Evolutionary conservation across 1,140 invertebrate species (phyloP), one percentile per base, ranked within the genome.

Genomic region (Drepana arcuata): DNA sequence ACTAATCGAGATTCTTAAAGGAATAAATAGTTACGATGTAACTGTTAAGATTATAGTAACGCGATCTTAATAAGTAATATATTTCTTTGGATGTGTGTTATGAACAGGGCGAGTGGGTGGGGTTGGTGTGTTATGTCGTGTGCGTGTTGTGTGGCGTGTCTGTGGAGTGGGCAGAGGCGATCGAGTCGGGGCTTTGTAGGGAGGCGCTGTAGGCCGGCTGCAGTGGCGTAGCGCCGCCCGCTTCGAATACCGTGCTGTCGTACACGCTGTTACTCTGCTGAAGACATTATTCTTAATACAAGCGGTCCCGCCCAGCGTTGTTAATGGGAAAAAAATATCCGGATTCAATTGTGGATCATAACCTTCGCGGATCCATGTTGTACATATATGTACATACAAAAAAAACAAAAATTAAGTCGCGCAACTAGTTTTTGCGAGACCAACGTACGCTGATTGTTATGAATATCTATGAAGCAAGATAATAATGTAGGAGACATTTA

Each of bases 221-320:
- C 66, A 90, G 86, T 14, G 89, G 89, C 2, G 88, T 89, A 3
- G 85, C 85, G 27, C 83, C 80, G 27, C 87, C 88, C 10, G 86
- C 87, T 67, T 88, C 88, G 74, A 93, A 92, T 42, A 92, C 87
- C 31, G 92, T 93, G 62, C 91, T 92, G 73, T 93, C 91, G 68
- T 92, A 93, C 35, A 91, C 88, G 61, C 88, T 91, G 81, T 89
- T 89, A 53, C 88, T 90, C 89, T 91, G 86, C 51, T 86, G 86
- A 69, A 81, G n/a, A n/a, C n/a, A n/a, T n/a, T n/a, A n/a, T n/a
- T n/a, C n/a, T n/a, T n/a, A n/a, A n/a, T n/a, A n/a, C n/a, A n/a
- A n/a, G n/a, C n/a, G n/a, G n/a, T n/a, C n/a, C n/a, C n/a, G n/a
- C n/a, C n/a, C n/a, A n/a, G n/a, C n/a, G n/a, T n/a, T n/a, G n/a